Base-by-base conservation (phyloP, 1,140 invertebrate species). In the Euura lappo region DNA sequence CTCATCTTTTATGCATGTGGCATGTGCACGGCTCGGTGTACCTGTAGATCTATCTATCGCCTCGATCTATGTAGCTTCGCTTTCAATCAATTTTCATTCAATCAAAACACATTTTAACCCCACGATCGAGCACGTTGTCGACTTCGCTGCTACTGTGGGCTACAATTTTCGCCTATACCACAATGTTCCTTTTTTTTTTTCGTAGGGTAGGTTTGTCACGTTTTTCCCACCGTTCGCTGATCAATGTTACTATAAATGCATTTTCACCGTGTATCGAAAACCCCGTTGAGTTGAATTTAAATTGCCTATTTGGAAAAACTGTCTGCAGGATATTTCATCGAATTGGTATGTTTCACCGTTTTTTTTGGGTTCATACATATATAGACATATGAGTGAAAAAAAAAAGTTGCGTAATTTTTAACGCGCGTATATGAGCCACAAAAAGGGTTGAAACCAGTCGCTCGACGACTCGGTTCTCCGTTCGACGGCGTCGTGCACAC, bases 401-500 rank as follows among this genome's bases (percentile, higher is more conserved):
- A 60, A 60, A 60, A 60, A 5, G 10, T 4, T 60, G 13, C 51
- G 6, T 60, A 60, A 60, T 60, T 60, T 60, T 60, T 60, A 60
- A 60, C 3, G 3, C 51, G 51, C 10, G 11, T 7, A 7, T 51
- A 8, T n/a, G 47, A n/a, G 47, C 47, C 7, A 8, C 0, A 28
- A n/a, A n/a, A 60, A 60, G 51, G 51, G 51, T 60, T 60, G 51
- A 8, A 11, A 8, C 8, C 51, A 8, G 8, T 60, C 51, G 51
- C 13, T 60, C 47, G 2, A 11, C n/a, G 69, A 42, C 10, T 45
- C 44, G 1, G 45, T 45, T 13, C 45, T 45, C 69, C n/a, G 11
- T 44, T 76, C 47, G 47, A 51, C 47, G 47, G 3, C 51, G 51
- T 8, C 51, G 51, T 60, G 8, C 8, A 78, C 64, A 70, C 64